Evolutionary conservation across 2,888 invertebrate genomes (phyloP).

Genomic region (Andrena praecox): DNA sequence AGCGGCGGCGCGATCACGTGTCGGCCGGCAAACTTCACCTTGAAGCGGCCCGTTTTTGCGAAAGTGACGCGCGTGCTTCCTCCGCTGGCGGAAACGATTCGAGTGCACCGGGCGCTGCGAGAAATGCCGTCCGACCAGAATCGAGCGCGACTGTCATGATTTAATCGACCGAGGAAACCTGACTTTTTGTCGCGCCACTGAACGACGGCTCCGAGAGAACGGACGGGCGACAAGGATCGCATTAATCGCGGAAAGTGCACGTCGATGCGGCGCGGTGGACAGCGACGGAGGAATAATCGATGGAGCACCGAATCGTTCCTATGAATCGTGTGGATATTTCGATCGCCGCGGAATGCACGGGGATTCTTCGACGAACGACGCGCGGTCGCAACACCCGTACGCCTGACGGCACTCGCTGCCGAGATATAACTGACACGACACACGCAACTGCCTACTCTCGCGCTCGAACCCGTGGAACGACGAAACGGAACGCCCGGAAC

Average conservation of each 20-base stretch:
- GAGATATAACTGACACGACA: slow-evolving; percentile 83
- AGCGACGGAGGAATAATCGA: neutral
- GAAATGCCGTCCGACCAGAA: slow-evolving; percentile 30
- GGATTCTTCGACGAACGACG: slow-evolving; percentile 51
- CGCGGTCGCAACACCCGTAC: slow-evolving; percentile 65
- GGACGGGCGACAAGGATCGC: too few relatives aligned
- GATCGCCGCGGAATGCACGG: slow-evolving; percentile 18
- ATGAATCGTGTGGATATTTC: neutral
- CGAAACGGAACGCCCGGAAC: slow-evolving; percentile 72
- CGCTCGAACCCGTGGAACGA: slow-evolving; percentile 69
- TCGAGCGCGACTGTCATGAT: slow-evolving; percentile 39
- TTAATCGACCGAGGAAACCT: slow-evolving; percentile 16
- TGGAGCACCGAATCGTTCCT: neutral
- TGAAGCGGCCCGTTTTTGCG: neutral
- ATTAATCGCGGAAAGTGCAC: neutral
- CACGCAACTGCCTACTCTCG: slow-evolving; percentile 76
- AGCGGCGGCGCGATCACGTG: slow-evolving; percentile 31
- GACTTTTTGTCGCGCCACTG: neutral
- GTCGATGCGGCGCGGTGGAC: neutral
- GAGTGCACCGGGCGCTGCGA: neutral
- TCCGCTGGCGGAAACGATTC: slow-evolving; percentile 2
- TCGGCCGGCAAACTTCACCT: neutral
- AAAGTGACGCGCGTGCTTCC: neutral
- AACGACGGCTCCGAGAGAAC: neutral
- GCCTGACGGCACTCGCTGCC: slow-evolving; percentile 83